Conservation (phyloP, 2,113 vertebrate species). For the Sterna hirundo region DNA sequence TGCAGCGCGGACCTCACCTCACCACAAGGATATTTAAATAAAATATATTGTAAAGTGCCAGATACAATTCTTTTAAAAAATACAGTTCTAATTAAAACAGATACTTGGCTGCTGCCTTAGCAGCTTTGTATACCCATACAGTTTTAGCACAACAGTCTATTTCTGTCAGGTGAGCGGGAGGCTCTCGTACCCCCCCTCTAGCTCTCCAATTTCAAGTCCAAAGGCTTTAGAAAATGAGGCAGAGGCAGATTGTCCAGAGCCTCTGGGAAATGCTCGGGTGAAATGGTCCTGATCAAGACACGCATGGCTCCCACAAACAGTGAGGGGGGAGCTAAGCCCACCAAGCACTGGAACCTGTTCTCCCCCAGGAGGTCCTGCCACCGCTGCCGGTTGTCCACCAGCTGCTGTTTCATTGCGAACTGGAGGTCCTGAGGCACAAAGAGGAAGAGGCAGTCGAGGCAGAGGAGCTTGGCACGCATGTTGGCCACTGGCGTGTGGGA, state of each 20-base stretch:
- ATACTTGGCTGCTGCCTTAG: not conserved
- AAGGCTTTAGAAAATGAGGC: conserved; percentile 86
- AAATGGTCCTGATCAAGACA: conserved; percentile 82
- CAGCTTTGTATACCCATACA: not conserved
- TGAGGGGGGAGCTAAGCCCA: conserved; percentile 79
- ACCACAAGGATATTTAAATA: conserved; percentile 48
- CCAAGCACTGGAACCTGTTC: conserved; percentile 82
- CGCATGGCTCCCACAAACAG: conserved; percentile 87
- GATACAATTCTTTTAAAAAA: conserved; percentile 53
- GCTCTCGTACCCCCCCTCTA: conserved; percentile 17
- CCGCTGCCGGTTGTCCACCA: conserved; percentile 73
- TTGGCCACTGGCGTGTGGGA: not conserved
- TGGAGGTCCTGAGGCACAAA: conserved; percentile 76
- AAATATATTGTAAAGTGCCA: conserved; percentile 70
- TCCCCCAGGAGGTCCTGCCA: conserved; percentile 86
- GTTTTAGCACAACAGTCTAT: conserved; percentile 20
- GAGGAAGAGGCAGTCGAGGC: conserved; percentile 87
- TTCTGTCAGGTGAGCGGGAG: not conserved
- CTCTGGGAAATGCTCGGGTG: conserved; percentile 79
- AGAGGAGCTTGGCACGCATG: conserved; percentile 71
- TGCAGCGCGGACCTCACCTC: not conserved
- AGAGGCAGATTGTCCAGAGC: conserved; percentile 82
- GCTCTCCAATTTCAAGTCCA: conserved; percentile 79
- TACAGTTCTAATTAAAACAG: conserved; percentile 52
- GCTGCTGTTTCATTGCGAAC: conserved; percentile 64